Evolutionary conservation across 2,888 invertebrate genomes (phyloP).

Genomic region (Pollenia angustigena): DNA sequence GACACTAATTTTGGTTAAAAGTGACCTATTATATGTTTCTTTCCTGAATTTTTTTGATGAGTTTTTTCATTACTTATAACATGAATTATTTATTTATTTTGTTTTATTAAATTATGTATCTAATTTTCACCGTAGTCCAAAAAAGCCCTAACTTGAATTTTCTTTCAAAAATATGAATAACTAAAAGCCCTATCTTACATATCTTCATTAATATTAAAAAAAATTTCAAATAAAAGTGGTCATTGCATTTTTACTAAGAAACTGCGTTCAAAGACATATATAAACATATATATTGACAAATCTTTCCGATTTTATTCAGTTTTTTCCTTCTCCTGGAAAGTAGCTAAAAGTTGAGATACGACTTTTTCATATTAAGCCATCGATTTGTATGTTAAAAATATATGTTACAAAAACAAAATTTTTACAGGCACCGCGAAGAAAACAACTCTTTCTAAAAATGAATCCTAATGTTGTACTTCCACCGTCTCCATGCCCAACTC

Average conservation of each 20-base stretch:
- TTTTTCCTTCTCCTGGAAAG: neutral
- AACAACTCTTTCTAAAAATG: too few species aligned
- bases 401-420: too few species aligned
- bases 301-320: neutral
- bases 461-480: too few species aligned
- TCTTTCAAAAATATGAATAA: constrained; percentile 27
- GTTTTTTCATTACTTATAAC: neutral
- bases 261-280: constrained; percentile 1
- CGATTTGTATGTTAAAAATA: neutral
- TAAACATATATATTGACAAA: constrained; percentile 1
- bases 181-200: constrained; percentile 31
- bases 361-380: constrained; percentile 1
- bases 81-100: neutral
- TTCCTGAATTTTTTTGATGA: neutral
- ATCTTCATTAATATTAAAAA: constrained; percentile 31
- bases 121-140: constrained; percentile 11
- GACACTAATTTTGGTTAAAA: too few species aligned
- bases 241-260: neutral
- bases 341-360: constrained; percentile 6
- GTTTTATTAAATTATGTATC: neutral
- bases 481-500: too few species aligned
- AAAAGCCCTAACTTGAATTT: constrained; percentile 5
- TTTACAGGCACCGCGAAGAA: too few species aligned
- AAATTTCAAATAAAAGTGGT: constrained; percentile 4
- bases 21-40: neutral